These are phyloP conservation scores for Ormia ochracea DNA, from an alignment of 2,888 invertebrate genomes.

Conservation along the genomic window DNA sequence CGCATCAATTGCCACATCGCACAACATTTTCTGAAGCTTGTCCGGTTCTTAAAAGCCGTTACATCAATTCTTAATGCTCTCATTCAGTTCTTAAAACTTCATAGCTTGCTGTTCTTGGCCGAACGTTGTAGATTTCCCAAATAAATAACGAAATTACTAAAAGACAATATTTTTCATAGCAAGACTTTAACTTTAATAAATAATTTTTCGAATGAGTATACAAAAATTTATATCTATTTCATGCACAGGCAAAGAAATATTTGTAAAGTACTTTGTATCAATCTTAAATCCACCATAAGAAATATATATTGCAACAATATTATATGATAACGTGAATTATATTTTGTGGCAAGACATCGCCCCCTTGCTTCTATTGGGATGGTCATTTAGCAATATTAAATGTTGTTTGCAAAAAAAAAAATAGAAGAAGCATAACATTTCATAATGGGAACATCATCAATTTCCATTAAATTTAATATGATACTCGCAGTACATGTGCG, in stretches of 20 bases:
- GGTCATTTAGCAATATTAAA: slow-evolving; percentile 4
- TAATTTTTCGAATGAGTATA: no score
- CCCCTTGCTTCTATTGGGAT: neutral
- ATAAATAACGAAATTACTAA: no score
- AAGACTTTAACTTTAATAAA: no score
- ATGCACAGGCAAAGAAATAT: slow-evolving; percentile 1
- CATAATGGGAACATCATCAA: slow-evolving; percentile 75
- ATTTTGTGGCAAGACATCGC: neutral
- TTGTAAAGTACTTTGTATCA: slow-evolving; percentile 45
- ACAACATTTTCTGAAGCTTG: no score
- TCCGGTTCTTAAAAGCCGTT: no score
- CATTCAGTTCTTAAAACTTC: no score
- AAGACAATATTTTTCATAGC: no score
- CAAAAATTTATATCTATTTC: no score
- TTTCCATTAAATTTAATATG: slow-evolving; percentile 76
- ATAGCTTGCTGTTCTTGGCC: no score
- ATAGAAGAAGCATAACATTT: slow-evolving; percentile 67
- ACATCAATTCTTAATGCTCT: no score
- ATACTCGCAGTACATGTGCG: slow-evolving; percentile 41
- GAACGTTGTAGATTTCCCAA: no score
- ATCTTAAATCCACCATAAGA: slow-evolving; percentile 32
- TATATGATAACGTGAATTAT: slow-evolving; percentile 39
- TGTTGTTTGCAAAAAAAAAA: neutral
- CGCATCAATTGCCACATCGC: no score
- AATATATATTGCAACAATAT: slow-evolving; percentile 46